These are phyloP conservation scores for Eupithecia subfuscata DNA, from an alignment of 2,888 invertebrate genomes.

Conservation along the genomic window DNA sequence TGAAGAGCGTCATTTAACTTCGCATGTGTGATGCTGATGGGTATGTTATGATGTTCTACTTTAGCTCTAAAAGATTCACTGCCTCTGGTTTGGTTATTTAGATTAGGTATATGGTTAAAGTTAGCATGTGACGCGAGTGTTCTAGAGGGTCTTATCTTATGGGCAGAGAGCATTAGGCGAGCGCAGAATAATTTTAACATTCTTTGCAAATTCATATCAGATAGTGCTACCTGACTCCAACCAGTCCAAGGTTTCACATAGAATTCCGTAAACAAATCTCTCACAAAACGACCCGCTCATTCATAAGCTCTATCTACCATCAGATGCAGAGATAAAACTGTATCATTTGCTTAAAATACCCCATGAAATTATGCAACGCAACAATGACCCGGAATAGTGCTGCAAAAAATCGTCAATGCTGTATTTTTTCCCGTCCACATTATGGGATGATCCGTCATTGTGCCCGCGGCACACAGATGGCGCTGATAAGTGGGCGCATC, in stretches of 20 bases:
- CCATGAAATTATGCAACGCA: constrained; percentile 78
- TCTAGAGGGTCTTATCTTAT: background rate
- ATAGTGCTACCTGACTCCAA: constrained; percentile 17
- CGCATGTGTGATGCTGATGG: constrained; percentile 12
- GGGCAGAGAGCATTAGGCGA: background rate
- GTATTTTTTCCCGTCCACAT: constrained; percentile 74
- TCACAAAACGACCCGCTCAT: constrained; percentile 48
- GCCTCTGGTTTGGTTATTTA: background rate
- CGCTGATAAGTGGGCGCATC: constrained; percentile 76
- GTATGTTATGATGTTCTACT: constrained; percentile 1
- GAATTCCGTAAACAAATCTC: constrained; percentile 46
- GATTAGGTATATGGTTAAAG: background rate
- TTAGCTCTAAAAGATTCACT: background rate
- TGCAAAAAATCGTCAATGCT: constrained; percentile 63
- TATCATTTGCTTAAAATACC: constrained; percentile 84
- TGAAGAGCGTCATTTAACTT: constrained; percentile 18
- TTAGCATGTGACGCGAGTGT: background rate
- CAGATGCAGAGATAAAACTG: constrained; percentile 76
- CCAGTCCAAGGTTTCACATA: constrained; percentile 30
- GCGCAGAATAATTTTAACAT: background rate
- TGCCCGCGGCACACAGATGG: constrained; percentile 73
- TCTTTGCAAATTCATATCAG: background rate
- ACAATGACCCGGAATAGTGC: constrained; percentile 75
- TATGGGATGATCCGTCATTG: constrained; percentile 82
- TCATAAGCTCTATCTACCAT: constrained; percentile 59